These are phyloP conservation scores for Drosophila tani DNA, from an alignment of 1,140 invertebrate species.

Conservation along the genomic window DNA sequence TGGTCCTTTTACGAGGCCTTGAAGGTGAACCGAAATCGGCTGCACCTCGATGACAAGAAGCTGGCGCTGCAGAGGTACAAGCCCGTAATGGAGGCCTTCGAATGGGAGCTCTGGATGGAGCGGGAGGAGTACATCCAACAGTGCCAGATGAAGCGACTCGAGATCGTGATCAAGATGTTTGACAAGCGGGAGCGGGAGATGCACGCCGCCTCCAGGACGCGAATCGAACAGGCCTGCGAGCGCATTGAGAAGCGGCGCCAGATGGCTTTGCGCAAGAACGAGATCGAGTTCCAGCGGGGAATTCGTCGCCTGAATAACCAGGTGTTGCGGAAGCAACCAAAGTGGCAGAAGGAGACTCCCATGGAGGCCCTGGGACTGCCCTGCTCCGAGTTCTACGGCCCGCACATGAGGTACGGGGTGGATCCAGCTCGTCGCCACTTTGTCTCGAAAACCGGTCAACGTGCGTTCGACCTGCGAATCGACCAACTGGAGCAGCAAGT, in stretches of 20 bases:
- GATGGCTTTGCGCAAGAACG: conserved; percentile 82
- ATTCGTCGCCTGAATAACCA: conserved; percentile 53
- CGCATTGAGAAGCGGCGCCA: conserved; percentile 82
- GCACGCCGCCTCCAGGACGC: conserved; percentile 78
- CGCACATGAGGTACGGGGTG: conserved; percentile 85
- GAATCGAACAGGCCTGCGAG: conserved; percentile 82
- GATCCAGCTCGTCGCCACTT: conserved; percentile 85
- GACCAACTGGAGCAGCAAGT: conserved; percentile 73
- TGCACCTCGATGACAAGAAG: conserved; percentile 33
- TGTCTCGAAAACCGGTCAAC: conserved; percentile 35
- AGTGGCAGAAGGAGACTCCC: conserved; percentile 83
- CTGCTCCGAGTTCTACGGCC: conserved; percentile 86
- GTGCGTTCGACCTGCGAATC: conserved; percentile 71
- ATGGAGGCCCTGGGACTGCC: conserved; percentile 84
- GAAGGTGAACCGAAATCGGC: conserved; percentile 41
- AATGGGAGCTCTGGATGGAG: conserved; percentile 82
- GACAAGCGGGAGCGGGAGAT: conserved; percentile 78
- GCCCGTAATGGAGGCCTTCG: conserved; percentile 69
- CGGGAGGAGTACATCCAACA: conserved; percentile 86
- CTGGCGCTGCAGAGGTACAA: conserved; percentile 40
- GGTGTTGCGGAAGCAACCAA: conserved; percentile 31
- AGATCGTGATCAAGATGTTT: conserved; percentile 85
- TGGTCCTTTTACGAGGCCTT: conserved; percentile 65
- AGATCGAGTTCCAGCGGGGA: conserved; percentile 80
- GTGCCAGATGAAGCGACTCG: conserved; percentile 86